phyloP scores from a whole-genome alignment of 2,888 invertebrate species.

The Eristalis tenax region DNA sequence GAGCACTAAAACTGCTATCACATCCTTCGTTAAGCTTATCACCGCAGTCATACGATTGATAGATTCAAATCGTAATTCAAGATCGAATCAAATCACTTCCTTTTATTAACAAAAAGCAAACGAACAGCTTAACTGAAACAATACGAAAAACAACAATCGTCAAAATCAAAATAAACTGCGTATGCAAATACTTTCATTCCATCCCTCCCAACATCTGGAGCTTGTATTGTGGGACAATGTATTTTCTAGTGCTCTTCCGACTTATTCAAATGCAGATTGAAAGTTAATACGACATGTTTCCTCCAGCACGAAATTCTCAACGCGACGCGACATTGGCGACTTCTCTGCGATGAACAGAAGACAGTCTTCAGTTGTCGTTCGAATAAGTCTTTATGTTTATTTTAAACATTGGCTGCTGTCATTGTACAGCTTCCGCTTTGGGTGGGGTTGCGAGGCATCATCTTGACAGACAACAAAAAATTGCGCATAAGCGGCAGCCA shows the following conservation, averaged over 20 bases:
- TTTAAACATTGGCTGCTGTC: constrained; percentile 42
- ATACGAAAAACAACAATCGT: background rate
- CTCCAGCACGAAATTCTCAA: background rate
- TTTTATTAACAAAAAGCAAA: too few relatives aligned
- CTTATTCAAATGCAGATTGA: constrained; percentile 46
- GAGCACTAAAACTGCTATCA: too few relatives aligned
- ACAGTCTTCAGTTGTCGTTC: constrained; percentile 6
- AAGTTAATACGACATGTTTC: constrained; percentile 48
- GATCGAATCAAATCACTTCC: background rate
- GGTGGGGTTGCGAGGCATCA: background rate
- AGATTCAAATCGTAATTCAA: background rate
- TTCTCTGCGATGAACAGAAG: too few relatives aligned
- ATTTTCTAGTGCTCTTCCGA: constrained; percentile 23
- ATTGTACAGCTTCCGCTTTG: background rate
- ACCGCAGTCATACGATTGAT: background rate
- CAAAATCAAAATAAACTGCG: background rate
- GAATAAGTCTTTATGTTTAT: constrained; percentile 50
- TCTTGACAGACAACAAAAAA: background rate
- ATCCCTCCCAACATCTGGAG: background rate
- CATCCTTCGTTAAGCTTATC: too few relatives aligned
- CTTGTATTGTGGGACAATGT: constrained; percentile 29
- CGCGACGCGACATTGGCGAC: background rate
- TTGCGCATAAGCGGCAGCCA: background rate
- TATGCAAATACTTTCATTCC: background rate
- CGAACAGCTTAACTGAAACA: background rate